phyloP scores from a whole-genome alignment of 2,888 invertebrate genomes.

The Ornithoptera priamus region DNA sequence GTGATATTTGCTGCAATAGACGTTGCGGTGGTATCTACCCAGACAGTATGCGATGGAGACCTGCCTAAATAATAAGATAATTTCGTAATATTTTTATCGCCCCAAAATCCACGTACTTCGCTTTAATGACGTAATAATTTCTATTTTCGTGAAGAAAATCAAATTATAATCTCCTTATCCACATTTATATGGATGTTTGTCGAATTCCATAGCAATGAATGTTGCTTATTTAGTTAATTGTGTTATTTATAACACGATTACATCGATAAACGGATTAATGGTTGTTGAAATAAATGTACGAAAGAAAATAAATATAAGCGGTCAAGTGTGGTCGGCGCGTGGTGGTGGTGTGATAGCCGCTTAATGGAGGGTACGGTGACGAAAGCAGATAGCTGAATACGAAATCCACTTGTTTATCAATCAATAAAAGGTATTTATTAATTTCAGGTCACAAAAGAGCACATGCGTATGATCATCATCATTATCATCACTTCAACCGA shows the following conservation, averaged over 20 bases:
- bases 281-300: not conserved
- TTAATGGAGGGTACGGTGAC: too few species aligned
- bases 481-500: too few species aligned
- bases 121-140: slow-evolving; percentile 7
- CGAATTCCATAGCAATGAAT: slow-evolving; percentile 27
- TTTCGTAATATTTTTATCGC: slow-evolving; percentile 1
- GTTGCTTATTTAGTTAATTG: slow-evolving; percentile 16
- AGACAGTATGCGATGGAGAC: too few species aligned
- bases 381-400: too few species aligned
- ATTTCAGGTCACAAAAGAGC: too few species aligned
- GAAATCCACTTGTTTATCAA: too few species aligned
- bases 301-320: not conserved
- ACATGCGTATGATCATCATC: too few species aligned
- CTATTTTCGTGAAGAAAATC: slow-evolving; percentile 23
- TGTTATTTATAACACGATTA: slow-evolving; percentile 33
- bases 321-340: not conserved
- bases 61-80: too few species aligned
- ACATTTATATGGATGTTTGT: slow-evolving; percentile 30
- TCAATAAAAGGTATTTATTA: too few species aligned
- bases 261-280: slow-evolving; percentile 20
- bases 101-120: slow-evolving; percentile 2
- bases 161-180: slow-evolving; percentile 18
- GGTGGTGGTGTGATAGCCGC: not conserved
- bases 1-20: too few species aligned
- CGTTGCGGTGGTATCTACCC: too few species aligned